Base-by-base conservation (phyloP, 1,140 invertebrate genomes). In the Neodiprion virginianus region DNA sequence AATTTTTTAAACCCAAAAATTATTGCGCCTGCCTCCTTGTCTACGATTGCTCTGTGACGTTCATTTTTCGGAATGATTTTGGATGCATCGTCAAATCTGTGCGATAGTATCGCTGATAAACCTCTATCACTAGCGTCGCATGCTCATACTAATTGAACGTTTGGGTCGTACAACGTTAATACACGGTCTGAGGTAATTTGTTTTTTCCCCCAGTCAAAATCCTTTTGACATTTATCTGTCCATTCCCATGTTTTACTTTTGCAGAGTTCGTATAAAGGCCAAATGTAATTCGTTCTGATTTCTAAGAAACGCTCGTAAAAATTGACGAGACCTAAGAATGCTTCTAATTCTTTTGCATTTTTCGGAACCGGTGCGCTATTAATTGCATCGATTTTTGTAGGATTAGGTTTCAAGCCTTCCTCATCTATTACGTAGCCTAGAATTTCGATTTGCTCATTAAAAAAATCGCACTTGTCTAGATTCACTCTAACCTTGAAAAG, bases 1-100 rank as follows among this genome's bases (percentile, higher is more conserved):
- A 21, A 21, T 21, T 21, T 21, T 21, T 21, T 1, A 21, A 21
- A 21, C 17, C 17, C 17, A 21, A 21, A 21, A 21, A 21, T 21
- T 21, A 21, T 21, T 21, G 17, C 17, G 17, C 17, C 17, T 21
- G 86, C 88, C 83, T 93, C 90, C 76, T 86, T 89, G 48, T 92
- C 88, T 48, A 90, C 86, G 76, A 88, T 85, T n/a, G 85, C 75
- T 21, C 17, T 21, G 17, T 21, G 17, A 21, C 17, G 17, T 21
- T 21, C 17, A 21, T 21, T 21, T 21, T 21, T 21, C 17, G 17
- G 17, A 21, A 21, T 21, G 17, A 21, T 21, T 21, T 21, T 21
- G 17, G 17, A 21, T 21, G 17, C 17, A 21, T 21, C 17, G 17
- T 21, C 17, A 21, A 21, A 21, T 21, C 0, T 21, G 17, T 21